Percentiles rank a stretch among this genome's conserved stretches.
Conservation (phyloP, 2,888 invertebrate species). For the Doris montereyensis region DNA sequence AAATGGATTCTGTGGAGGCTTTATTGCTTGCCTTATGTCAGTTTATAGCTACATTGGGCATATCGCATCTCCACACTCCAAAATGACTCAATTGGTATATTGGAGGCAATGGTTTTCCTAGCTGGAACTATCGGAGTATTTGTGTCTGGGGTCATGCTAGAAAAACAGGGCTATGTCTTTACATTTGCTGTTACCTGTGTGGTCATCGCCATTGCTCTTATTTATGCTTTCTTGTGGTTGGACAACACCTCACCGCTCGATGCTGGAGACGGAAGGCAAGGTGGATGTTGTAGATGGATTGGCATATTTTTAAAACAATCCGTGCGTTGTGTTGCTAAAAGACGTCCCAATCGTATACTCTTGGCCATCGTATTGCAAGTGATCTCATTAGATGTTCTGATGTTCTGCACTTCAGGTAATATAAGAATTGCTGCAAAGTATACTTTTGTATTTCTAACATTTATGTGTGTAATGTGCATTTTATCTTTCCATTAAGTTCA, state of each 20-base stretch:
- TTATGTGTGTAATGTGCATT: no score
- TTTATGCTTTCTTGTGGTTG: slow-evolving; percentile 67
- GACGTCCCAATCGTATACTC: slow-evolving; percentile 48
- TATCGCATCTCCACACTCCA: slow-evolving; percentile 79
- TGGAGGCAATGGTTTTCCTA: slow-evolving; percentile 86
- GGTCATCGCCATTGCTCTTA: slow-evolving; percentile 64
- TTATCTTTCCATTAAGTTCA: no score
- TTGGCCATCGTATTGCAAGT: slow-evolving; percentile 48
- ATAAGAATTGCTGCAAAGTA: no score
- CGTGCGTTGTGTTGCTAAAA: slow-evolving; percentile 51
- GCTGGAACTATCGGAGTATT: slow-evolving; percentile 89
- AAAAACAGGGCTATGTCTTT: slow-evolving; percentile 67
- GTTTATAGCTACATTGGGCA: slow-evolving; percentile 86
- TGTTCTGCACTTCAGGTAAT: slow-evolving; percentile 57
- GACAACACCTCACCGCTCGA: slow-evolving; percentile 50
- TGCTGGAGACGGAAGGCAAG: neutral
- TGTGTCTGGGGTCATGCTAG: slow-evolving; percentile 84
- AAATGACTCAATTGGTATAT: slow-evolving; percentile 86
- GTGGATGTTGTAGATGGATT: slow-evolving; percentile 26
- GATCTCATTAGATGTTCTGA: slow-evolving; percentile 48
- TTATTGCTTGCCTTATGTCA: slow-evolving; percentile 72
- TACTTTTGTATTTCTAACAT: no score
- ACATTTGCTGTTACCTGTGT: slow-evolving; percentile 69
- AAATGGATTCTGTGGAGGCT: slow-evolving; percentile 73
- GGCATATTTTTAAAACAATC: slow-evolving; percentile 36